These are phyloP conservation scores for Apomyelois bistriatella DNA, from an alignment of 2,888 invertebrate species.

Conservation along the genomic window DNA sequence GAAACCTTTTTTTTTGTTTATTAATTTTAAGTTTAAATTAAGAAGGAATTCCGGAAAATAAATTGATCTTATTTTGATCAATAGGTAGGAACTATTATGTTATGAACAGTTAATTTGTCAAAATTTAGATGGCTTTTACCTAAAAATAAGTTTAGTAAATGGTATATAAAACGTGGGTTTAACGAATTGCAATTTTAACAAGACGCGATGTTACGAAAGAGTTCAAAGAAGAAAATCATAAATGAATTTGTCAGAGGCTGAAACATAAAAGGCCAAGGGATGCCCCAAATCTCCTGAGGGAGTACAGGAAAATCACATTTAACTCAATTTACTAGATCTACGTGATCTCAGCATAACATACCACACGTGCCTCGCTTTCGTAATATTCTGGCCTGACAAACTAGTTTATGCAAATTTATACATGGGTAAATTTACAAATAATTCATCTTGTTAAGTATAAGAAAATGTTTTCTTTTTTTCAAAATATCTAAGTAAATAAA, in stretches of 20 bases:
- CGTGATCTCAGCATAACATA: conserved; percentile 18
- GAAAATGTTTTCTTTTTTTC: too few relatives aligned
- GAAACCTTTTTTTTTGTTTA: too few relatives aligned
- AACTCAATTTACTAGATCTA: conserved; percentile 20
- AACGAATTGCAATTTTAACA: background rate
- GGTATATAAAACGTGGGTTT: background rate
- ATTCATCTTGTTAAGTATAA: too few relatives aligned
- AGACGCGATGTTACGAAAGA: background rate
- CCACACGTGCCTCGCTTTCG: conserved; percentile 17
- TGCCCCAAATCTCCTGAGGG: conserved; percentile 11
- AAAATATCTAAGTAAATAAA: too few relatives aligned
- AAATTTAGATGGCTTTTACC: too few relatives aligned
- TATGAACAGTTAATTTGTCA: too few relatives aligned
- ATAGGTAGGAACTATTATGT: too few relatives aligned
- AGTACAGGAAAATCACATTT: conserved; percentile 18
- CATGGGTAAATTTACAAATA: too few relatives aligned
- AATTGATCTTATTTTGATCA: too few relatives aligned
- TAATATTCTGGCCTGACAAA: background rate
- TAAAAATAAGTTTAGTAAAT: too few relatives aligned
- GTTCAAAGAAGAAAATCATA: conserved; percentile 7
- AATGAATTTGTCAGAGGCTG: conserved; percentile 13
- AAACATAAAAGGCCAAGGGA: conserved; percentile 14
- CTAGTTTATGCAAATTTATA: conserved; percentile 4
- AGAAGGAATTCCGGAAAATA: too few relatives aligned
- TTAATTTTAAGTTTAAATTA: too few relatives aligned